phyloP scores from a whole-genome alignment of 2,797 vertebrate genomes.

The Australoheros facetus region DNA sequence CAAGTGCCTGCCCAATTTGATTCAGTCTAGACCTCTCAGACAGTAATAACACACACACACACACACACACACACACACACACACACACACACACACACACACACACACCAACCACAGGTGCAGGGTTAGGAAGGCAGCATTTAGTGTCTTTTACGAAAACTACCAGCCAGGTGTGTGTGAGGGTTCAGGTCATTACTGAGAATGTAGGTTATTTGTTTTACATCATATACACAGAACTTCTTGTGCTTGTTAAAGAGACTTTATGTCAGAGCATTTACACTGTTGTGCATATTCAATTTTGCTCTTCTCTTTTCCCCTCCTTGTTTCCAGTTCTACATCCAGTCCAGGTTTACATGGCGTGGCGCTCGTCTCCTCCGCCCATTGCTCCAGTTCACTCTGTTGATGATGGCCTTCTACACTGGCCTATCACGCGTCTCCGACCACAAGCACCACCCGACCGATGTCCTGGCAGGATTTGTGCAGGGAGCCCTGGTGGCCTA shows the following conservation, averaged over 20 bases:
- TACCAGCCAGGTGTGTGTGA: constrained; percentile 26
- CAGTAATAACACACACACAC: constrained; percentile 28
- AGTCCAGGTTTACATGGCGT: constrained; percentile 98
- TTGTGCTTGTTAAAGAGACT: neutral
- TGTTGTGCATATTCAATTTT: neutral
- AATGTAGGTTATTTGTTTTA: neutral
- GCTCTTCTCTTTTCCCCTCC: constrained; percentile 3
- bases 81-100: constrained; percentile 14
- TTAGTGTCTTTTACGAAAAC: neutral
- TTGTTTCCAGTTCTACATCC: constrained; percentile 92
- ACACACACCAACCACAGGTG: constrained; percentile 50
- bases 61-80: constrained; percentile 11
- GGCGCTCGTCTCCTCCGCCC: constrained; percentile 96
- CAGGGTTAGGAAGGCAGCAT: constrained; percentile 35
- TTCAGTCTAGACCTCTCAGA: constrained; percentile 52
- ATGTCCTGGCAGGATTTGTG: constrained; percentile 94
- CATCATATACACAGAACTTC: neutral
- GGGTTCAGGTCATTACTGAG: constrained; percentile 3
- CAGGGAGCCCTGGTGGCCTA: constrained; percentile 98
- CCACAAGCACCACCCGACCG: constrained; percentile 97
- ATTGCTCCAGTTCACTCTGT: constrained; percentile 94
- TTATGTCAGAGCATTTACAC: neutral
- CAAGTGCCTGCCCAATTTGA: constrained; percentile 44
- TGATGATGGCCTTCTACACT: constrained; percentile 99
- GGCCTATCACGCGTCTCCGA: constrained; percentile 95